These are phyloP conservation scores for Cuculus canorus DNA, from an alignment of 2,797 vertebrate genomes.

Conservation along the genomic window DNA sequence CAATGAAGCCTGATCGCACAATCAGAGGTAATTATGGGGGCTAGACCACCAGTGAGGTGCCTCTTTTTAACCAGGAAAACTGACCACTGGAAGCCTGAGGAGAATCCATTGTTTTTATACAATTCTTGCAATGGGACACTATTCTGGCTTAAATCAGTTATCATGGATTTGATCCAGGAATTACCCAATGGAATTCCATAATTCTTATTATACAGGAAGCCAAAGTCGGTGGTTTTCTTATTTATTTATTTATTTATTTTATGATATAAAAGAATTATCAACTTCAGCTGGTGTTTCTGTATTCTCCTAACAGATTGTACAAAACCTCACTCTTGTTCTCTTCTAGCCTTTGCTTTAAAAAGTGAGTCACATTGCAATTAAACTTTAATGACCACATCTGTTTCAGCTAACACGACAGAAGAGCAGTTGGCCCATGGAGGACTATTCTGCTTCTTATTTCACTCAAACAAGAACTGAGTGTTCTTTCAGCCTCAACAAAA, in stretches of 20 bases:
- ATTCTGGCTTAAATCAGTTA: neutral
- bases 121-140: neutral
- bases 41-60: neutral
- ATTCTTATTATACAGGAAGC: neutral
- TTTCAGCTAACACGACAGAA: neutral
- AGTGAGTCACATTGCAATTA: constrained; percentile 29
- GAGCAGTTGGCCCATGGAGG: neutral
- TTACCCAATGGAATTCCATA: neutral
- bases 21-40: neutral
- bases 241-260: neutral
- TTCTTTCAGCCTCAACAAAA: constrained; percentile 24
- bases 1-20: neutral
- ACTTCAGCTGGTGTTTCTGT: neutral
- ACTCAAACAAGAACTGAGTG: neutral
- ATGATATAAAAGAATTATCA: neutral
- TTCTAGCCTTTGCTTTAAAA: neutral
- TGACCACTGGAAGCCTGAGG: neutral
- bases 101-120: neutral
- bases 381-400: constrained; percentile 59
- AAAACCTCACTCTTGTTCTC: neutral
- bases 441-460: neutral
- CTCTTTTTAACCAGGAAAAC: neutral
- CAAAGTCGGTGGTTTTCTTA: neutral
- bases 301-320: neutral
- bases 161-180: neutral